phyloP scores from a whole-genome alignment of 2,888 invertebrate genomes.

The Chymomyza procnemis region DNA sequence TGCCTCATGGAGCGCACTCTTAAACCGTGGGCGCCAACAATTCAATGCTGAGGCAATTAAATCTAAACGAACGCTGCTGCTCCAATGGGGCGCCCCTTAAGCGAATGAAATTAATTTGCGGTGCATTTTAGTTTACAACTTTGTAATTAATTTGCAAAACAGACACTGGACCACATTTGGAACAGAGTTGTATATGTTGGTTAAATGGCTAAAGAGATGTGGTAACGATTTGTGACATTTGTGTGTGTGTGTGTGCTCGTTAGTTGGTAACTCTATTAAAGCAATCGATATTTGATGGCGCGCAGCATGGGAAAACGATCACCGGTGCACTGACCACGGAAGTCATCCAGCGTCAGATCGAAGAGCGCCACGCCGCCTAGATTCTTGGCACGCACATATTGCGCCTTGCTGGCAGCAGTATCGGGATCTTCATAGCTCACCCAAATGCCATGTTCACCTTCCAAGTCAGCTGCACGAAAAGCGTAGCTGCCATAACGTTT shows the following conservation, averaged over 20 bases:
- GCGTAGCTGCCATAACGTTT: conserved; percentile 89
- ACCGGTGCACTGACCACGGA: conserved; percentile 88
- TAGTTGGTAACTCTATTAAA: conserved; percentile 35
- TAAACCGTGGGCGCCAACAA: conserved; percentile 70
- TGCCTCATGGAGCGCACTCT: neutral
- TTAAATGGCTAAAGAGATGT: neutral
- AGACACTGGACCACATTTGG: neutral
- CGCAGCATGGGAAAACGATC: conserved; percentile 89
- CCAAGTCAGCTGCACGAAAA: conserved; percentile 84
- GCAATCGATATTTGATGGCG: conserved; percentile 84
- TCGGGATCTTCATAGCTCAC: conserved; percentile 90
- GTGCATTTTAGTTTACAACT: conserved; percentile 65
- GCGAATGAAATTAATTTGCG: conserved; percentile 67
- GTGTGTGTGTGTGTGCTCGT: neutral
- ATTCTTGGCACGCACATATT: conserved; percentile 85
- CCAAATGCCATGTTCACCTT: conserved; percentile 87
- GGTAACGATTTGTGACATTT: conserved; percentile 25
- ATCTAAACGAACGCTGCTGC: conserved; percentile 15
- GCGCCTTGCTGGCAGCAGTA: conserved; percentile 88
- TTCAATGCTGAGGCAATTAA: conserved; percentile 65
- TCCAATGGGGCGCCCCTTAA: conserved; percentile 4
- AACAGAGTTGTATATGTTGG: neutral
- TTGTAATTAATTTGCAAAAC: conserved; percentile 71
- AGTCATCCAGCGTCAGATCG: conserved; percentile 89
- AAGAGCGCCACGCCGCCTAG: conserved; percentile 88